Evolutionary conservation across 1,140 invertebrate species (phyloP), one percentile per base, ranked within the genome.

Genomic region (Pseudomyrmex pallidus): DNA sequence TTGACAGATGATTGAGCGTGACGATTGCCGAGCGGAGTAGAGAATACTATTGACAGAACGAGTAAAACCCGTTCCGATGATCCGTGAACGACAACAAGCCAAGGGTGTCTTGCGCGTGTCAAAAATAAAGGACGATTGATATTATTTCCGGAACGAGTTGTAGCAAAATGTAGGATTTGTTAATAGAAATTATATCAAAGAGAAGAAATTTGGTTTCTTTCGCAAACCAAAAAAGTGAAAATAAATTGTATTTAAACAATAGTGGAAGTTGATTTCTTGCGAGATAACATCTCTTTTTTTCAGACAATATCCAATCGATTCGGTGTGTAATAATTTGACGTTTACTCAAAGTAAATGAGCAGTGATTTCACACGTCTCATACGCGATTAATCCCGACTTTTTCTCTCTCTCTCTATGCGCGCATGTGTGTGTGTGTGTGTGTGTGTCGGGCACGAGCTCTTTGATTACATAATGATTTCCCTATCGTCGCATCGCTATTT

Each of bases 1-100:
- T 15, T 13, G 22, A 52, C 61, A 70, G 70, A 72, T 87, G 86
- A 88, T 88, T 87, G 86, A 85, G 44, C 86, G 70, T 57, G 82
- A 87, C 63, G 85, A 86, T 86, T 87, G 80, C 62, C 20, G 63
- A 57, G 54, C 70, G 50, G 48, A 52, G 52, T 20, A 74, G 13
- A 72, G 66, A 59, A 59, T 20, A 25, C 67, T 3, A 44, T 70
- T 44, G 76, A 22, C 64, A 59, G 76, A 12, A 10, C 10, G 44
- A 12, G 56, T 8, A 9, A 80, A 72, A 80, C 35, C 76, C 54
- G 46, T 35, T 0, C 35, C 35, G 35, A 35, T 35, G 35, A 35
- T 35, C 35, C 35, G 57, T 22, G 2, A 10, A n/a, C 20, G 56
- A 62, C 35, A n/a, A 57, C 52, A 8, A 48, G 22, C 50, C 57